phyloP scores from a whole-genome alignment of 2,797 vertebrate genomes.

The Anguilla pacifica region DNA sequence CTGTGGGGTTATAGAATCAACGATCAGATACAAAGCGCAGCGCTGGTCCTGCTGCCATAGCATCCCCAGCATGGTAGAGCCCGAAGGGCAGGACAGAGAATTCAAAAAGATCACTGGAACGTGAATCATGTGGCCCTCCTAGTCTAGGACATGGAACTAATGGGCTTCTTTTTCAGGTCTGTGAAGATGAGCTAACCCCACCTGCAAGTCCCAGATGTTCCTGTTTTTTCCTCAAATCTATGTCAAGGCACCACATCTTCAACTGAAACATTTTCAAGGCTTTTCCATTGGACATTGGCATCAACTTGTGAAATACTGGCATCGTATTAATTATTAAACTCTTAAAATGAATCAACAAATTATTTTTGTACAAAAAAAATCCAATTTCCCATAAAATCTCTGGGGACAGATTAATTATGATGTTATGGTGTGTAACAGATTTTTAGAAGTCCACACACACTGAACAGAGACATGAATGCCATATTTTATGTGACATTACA shows the following conservation, averaged over 20 bases:
- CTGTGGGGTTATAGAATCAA: conserved; percentile 15
- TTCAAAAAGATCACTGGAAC: neutral
- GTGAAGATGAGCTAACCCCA: neutral
- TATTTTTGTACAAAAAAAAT: neutral
- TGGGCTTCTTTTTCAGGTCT: neutral
- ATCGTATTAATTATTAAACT: neutral
- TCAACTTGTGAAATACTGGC: neutral
- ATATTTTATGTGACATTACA: neutral
- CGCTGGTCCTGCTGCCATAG: neutral
- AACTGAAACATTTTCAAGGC: conserved; percentile 62
- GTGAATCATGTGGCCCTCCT: neutral
- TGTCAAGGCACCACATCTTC: conserved; percentile 57
- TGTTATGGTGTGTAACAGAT: neutral
- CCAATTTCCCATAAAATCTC: neutral
- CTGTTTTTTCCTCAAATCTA: conserved; percentile 33
- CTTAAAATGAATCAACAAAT: neutral
- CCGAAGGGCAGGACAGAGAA: neutral
- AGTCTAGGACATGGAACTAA: neutral
- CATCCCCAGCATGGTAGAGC: neutral
- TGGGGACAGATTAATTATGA: neutral
- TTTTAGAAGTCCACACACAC: neutral
- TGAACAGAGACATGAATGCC: neutral
- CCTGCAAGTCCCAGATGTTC: neutral
- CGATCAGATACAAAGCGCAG: neutral
- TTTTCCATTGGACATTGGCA: neutral